A percentile compares a stretch with the other conserved stretches of the same genome.
Evolutionary conservation across 2,797 vertebrate genomes (phyloP).

Genomic region (Myotis pilosus): DNA sequence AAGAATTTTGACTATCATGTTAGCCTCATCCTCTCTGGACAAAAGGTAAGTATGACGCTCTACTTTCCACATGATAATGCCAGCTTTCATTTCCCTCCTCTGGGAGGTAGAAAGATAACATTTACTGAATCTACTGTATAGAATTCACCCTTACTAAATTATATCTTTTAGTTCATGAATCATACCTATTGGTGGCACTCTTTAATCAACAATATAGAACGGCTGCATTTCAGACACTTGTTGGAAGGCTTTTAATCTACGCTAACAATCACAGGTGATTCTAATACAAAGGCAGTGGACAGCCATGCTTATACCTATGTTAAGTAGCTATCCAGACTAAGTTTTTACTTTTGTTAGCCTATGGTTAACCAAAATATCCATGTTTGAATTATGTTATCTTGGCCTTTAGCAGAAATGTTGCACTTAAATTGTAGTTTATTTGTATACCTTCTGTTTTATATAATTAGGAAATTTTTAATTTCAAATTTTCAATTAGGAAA

Average conservation of each 20-base stretch:
- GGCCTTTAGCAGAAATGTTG: conserved; percentile 8
- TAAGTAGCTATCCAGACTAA: background rate
- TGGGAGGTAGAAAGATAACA: background rate
- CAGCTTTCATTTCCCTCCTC: background rate
- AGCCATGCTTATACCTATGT: background rate
- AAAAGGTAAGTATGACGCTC: background rate
- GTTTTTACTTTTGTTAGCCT: background rate
- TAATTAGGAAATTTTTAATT: background rate
- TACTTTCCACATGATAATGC: background rate
- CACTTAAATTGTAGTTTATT: conserved; percentile 34
- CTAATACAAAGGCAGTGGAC: background rate
- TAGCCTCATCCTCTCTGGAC: background rate
- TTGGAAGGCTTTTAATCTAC: conserved; percentile 35
- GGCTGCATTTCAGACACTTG: background rate
- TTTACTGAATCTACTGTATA: background rate
- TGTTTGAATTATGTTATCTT: conserved; percentile 13
- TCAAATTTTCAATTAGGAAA: background rate
- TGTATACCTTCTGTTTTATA: conserved; percentile 36
- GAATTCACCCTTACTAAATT: conserved; percentile 15
- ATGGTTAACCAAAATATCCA: background rate
- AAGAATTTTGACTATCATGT: conserved; percentile 17
- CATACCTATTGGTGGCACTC: background rate
- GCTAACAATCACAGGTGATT: background rate
- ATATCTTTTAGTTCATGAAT: conserved; percentile 24
- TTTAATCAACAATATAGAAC: conserved; percentile 12